Evolutionary conservation across 2,797 vertebrate species (phyloP), one percentile per base, ranked within the genome.

Genomic region (Anguilla obscura): DNA sequence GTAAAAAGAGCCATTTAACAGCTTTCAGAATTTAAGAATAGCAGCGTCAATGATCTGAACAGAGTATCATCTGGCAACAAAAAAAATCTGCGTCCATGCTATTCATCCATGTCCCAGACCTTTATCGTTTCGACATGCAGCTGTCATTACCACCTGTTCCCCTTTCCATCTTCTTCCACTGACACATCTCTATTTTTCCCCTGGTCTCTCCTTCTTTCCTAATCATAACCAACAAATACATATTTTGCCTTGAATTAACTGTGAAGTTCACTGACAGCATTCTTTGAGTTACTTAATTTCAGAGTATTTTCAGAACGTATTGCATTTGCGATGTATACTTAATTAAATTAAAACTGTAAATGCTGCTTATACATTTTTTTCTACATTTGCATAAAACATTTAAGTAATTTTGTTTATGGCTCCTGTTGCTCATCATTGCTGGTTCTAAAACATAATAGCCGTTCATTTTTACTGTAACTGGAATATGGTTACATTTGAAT

Each of bases 261-360:
- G 36, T 36, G 36, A 21, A 66, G n/a, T 14, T 60, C 18, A 21
- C n/a, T 76, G 52, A 6, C 40, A 69, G 18, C 18, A 54, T 52
- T 84, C 30, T 69, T 74, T 87, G 8, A 86, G 89, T 88, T 12
- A 21, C 69, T 89, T 74, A 89, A 89, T 90, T 45, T 30, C 69
- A 33, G 7, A 30, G 69, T 12, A 58, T 18, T 58, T 58, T 58
- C 56, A 58, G 56, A 58, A 58, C 56, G 0, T 56, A 18, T 56
- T 5, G 7, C n/a, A 27, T 69, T 27, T 69, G 3, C 24, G 27
- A 69, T 69, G 63, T 27, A 8, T n/a, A n/a, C 6, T 18, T 58
- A 69, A 69, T 8, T n/a, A 27, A 27, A 69, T 27, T 1, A 24
- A 69, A 69, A 69, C 63, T 66, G 63, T 27, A 66, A 66, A 66